Base-by-base conservation (phyloP, 1,140 invertebrate species). In the Oedothorax gibbosus region DNA sequence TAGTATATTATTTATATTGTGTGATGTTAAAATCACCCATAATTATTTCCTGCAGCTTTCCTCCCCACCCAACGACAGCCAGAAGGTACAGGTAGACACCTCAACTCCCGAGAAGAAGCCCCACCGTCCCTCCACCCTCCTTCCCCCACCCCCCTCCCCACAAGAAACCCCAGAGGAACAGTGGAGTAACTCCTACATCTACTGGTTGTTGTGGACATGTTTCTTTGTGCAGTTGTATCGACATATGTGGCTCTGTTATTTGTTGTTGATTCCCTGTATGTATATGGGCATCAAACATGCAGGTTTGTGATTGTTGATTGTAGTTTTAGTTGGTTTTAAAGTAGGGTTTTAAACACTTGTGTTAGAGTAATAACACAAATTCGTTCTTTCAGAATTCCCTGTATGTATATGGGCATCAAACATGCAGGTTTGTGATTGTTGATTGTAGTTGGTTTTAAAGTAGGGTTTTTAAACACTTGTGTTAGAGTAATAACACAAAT, bases 171-270 rank as follows among this genome's bases (percentile, higher is more conserved):
- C 62, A 64, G 73, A 88, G 82, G 50, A 90, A 81, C 76, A 89
- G 21, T 86, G 89, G 14, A 93, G 92, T 51, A 92, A 93, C 87
- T 91, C 91, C 72, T 95, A 94, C 85, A 91, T 95, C 86, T 93
- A 93, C 86, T 92, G 92, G 21, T 90, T 95, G 18, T 86, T 94
- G 53, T 94, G 93, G 90, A 92, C 93, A 2, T 94, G 95, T 88
- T 88, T 93, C 8, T 90, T 94, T 11, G 94, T 95, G 88, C 90
- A 94, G 80, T 89, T 95, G 15, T 95, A 94, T 92, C 92, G 93
- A 86, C 92, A 95, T 86, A 90, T 93, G 81, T 94, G 93, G 92
- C 89, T 95, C n/a, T 88, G 95, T 49, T 91, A 93, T 50, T 89
- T 95, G 6, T 87, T 95, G 6, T 91, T 93, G 8, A 87, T 95